Conservation (phyloP, 2,113 vertebrate species). For the Gymnarchus niloticus region DNA sequence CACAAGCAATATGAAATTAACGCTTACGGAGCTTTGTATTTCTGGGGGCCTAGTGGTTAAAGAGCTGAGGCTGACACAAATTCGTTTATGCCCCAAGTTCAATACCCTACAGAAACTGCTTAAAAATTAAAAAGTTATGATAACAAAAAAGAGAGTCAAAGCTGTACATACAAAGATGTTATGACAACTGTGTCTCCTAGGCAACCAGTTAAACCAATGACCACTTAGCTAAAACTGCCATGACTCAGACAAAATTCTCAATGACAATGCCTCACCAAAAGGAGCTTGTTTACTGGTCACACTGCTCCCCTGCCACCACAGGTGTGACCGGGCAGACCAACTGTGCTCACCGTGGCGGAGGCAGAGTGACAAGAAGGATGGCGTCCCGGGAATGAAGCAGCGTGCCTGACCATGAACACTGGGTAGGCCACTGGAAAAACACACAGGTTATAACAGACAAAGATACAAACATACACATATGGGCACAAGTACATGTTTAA, state of each 20-base stretch:
- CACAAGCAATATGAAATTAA: background rate
- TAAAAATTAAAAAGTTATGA: background rate
- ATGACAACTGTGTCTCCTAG: background rate
- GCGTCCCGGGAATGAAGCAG: constrained; percentile 76
- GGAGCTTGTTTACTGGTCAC: background rate
- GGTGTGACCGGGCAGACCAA: background rate
- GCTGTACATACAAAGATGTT: background rate
- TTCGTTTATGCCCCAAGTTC: background rate
- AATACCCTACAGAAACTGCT: background rate
- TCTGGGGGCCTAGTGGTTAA: too few species aligned
- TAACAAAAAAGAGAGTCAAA: background rate
- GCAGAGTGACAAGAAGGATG: constrained; percentile 83
- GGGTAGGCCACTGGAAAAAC: constrained; percentile 71
- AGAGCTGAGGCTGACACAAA: background rate
- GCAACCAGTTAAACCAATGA: background rate
- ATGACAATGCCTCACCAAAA: background rate
- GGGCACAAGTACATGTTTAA: background rate
- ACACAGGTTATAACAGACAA: background rate
- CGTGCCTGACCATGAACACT: constrained; percentile 75
- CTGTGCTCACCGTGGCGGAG: constrained; percentile 83
- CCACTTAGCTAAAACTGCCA: background rate
- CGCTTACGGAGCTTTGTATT: too few species aligned
- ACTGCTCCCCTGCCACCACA: background rate
- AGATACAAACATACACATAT: background rate
- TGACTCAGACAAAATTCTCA: background rate